Percentiles rank a stretch among this genome's conserved stretches.
phyloP scores from a whole-genome alignment of 1,140 invertebrate species.

The Drosophila leontia region DNA sequence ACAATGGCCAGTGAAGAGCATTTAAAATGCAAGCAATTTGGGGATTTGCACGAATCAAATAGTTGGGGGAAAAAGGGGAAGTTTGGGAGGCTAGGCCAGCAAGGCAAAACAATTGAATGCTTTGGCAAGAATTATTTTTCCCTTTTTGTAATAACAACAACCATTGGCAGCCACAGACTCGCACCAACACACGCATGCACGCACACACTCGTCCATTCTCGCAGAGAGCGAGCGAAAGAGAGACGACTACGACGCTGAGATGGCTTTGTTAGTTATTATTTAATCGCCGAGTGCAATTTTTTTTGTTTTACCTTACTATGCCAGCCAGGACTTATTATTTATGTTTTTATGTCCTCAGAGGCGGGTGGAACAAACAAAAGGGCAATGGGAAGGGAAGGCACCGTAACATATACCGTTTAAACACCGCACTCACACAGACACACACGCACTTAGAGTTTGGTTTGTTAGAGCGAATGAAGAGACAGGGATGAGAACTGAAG shows the following conservation, averaged over 20 bases:
- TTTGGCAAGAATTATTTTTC: conserved; percentile 65
- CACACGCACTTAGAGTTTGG: conserved; percentile 30
- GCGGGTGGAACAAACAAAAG: neutral
- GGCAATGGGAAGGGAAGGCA: neutral
- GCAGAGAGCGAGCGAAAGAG: conserved; percentile 3
- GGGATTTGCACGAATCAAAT: conserved; percentile 7
- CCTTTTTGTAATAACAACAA: conserved; percentile 59
- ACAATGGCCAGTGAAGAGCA: conserved; percentile 20
- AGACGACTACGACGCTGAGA: conserved; percentile 45
- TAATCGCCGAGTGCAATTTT: conserved; percentile 26
- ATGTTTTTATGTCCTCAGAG: neutral
- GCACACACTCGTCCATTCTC: conserved; percentile 13
- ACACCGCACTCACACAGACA: conserved; percentile 39
- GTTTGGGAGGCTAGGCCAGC: neutral
- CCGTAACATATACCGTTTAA: conserved; percentile 41
- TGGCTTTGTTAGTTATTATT: conserved; percentile 67
- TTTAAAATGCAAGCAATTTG: conserved; percentile 32
- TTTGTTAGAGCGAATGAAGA: conserved; percentile 41
- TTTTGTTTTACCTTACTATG: conserved; percentile 19
- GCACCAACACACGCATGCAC: conserved; percentile 15
- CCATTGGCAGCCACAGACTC: conserved; percentile 43
- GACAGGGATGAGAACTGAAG: conserved; percentile 6
- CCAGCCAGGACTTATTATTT: conserved; percentile 7
- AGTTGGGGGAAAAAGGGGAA: neutral
- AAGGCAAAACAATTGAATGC: conserved; percentile 46